phyloP scores from a whole-genome alignment of 2,797 vertebrate species.

The Poecile montanus region DNA sequence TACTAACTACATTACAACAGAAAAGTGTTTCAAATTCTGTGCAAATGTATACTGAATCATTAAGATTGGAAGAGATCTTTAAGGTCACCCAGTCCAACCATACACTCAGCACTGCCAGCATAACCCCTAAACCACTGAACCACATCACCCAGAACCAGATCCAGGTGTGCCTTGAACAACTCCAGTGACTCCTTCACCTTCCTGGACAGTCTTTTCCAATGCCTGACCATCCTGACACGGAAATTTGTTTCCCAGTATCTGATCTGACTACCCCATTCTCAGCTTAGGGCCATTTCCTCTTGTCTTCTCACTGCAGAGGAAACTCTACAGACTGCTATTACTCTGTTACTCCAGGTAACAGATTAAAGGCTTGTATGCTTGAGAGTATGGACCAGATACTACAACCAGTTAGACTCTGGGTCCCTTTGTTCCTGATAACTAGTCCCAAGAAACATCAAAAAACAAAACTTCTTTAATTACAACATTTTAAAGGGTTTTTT shows the following conservation, averaged over 20 bases:
- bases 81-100: background rate
- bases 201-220: background rate
- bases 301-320: background rate
- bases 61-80: background rate
- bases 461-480: background rate
- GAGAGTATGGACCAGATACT: background rate
- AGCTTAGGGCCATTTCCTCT: background rate
- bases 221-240: background rate
- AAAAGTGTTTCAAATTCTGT: background rate
- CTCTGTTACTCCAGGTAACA: background rate
- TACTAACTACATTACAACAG: background rate
- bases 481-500: rapidly evolving
- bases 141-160: background rate
- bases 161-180: rapidly evolving
- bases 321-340: background rate
- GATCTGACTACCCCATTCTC: background rate
- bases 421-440: background rate
- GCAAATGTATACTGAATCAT: background rate
- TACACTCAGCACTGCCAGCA: background rate
- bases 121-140: background rate
- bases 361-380: background rate
- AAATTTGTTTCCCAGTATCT: background rate
- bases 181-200: background rate
- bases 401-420: background rate
- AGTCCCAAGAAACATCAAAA: background rate